phyloP scores from a whole-genome alignment of 2,888 invertebrate species.

The Nezara viridula region DNA sequence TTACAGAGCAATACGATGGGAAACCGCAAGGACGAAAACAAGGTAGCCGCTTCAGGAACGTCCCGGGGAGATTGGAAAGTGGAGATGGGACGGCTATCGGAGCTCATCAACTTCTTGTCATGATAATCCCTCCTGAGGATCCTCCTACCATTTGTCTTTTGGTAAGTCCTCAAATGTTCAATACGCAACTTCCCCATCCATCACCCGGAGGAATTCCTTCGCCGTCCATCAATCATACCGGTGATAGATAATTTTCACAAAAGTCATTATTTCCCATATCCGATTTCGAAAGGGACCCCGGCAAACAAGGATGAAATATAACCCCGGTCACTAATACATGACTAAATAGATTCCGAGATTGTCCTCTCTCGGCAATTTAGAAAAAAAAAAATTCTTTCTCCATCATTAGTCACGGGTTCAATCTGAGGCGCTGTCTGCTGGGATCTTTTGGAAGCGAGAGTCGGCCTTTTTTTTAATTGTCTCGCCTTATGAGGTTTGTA shows the following conservation, averaged over 20 bases:
- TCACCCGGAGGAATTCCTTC: background rate
- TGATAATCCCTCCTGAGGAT: background rate
- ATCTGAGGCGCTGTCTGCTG: background rate
- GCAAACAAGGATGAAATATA: constrained; percentile 34
- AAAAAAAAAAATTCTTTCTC: background rate
- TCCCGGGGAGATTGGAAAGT: background rate
- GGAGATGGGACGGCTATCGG: background rate
- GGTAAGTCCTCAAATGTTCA: constrained; percentile 10
- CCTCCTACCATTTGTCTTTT: constrained; percentile 8
- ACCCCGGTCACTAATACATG: constrained; percentile 10
- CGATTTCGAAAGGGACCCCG: constrained; percentile 51
- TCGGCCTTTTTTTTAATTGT: background rate
- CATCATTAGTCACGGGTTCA: constrained; percentile 32
- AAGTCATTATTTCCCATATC: constrained; percentile 55
- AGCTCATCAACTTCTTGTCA: constrained; percentile 19
- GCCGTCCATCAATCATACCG: constrained; percentile 48
- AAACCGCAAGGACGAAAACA: too few relatives aligned
- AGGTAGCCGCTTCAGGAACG: background rate
- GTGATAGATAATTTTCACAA: constrained; percentile 52
- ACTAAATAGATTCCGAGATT: constrained; percentile 33
- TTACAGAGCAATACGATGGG: too few relatives aligned
- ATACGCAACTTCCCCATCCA: constrained; percentile 32
- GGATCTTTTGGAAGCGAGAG: background rate
- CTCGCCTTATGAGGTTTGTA: constrained; percentile 1
- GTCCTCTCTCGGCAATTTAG: constrained; percentile 29